These are phyloP conservation scores for Phrynocephalus versicolor DNA, from an alignment of 2,113 vertebrate species.

Conservation along the genomic window DNA sequence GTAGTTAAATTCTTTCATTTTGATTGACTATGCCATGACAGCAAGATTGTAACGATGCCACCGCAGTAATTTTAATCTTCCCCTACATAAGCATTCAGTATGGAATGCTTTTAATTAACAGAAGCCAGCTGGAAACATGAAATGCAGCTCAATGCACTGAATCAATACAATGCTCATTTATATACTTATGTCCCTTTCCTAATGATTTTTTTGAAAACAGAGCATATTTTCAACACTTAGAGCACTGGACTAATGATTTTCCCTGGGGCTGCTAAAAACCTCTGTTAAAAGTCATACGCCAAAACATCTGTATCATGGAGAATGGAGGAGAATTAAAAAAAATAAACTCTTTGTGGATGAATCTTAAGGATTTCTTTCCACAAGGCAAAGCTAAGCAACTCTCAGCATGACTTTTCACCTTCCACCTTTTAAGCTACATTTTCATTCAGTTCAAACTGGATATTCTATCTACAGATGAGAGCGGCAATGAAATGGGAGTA, in stretches of 20 bases:
- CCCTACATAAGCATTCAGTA: background rate
- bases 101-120: background rate
- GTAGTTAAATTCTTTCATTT: background rate
- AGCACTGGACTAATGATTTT: background rate
- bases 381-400: background rate
- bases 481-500: background rate
- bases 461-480: background rate
- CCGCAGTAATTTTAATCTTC: background rate
- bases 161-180: background rate
- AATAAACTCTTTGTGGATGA: background rate
- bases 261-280: background rate
- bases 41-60: background rate
- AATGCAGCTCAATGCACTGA: background rate
- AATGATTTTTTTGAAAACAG: background rate
- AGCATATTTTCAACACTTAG: background rate
- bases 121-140: background rate
- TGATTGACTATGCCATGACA: background rate
- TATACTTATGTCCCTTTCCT: background rate
- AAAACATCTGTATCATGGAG: background rate
- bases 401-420: background rate
- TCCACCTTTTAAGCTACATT: background rate
- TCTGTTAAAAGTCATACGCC: background rate
- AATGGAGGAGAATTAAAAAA: background rate
- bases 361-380: background rate
- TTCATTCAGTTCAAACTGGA: background rate